Base-by-base conservation (phyloP, 2,888 invertebrate genomes). In the Drosophila meridiana region DNA sequence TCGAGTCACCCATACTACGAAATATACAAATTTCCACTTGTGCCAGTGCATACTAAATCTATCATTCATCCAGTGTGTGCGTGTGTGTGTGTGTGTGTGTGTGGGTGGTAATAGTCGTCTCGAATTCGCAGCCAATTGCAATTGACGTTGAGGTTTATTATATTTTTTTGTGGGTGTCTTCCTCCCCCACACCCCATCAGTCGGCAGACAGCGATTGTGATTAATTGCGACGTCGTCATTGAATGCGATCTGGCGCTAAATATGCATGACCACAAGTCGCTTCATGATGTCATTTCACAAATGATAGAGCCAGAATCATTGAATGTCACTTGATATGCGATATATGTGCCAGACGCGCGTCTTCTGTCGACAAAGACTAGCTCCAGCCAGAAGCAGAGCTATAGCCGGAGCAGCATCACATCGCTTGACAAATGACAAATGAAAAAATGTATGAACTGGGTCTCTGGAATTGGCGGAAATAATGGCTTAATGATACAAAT, bases 401-500 rank as follows among this genome's bases (percentile, higher is more conserved):
- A 45, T 9, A 14, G 47, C 47, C 47, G 11, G 47, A 30, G 34
- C 59, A 42, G 60, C 69, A 50, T 42, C 34, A 13, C 30, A 13
- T 52, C 45, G 45, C 77, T 77, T 63, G 70, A 68, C 71, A 68
- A 76, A 63, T 85, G 90, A 85, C 80, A 88, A 79, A 69, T 73
- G 89, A 71, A 67, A 75, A 72, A 48, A 76, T 84, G 59, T 72
- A 59, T 47, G 59, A 53, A 40, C 56, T 36, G 47, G 45, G 69
- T 73, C 61, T 71, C 70, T 76, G 77, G 64, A 69, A 74, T 68
- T 79, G 79, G 86, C 90, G 87, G 87, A 87, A 87, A 87, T 88
- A 88, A 85, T 88, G 73, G 74, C 88, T 87, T 87, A 88, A 87
- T 88, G 79, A 88, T 81, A 78, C 76, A 81, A 87, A 86, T 87